Percentiles rank a stretch among this genome's conserved stretches.
These are phyloP conservation scores for Perca flavescens DNA, from an alignment of 2,113 vertebrate genomes.

Conservation along the genomic window DNA sequence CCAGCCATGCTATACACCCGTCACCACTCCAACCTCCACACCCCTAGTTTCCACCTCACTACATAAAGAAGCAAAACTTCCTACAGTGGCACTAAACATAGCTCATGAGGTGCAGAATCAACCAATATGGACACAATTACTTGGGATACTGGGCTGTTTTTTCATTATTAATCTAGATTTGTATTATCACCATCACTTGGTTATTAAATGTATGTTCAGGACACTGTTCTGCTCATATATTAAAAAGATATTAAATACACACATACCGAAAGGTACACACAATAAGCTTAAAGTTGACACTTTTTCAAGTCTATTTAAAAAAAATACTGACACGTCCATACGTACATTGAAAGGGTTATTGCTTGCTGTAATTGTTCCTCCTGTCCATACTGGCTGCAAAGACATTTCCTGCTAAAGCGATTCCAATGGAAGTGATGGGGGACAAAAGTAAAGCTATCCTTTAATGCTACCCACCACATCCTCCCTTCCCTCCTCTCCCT, in stretches of 20 bases:
- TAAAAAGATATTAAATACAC: background rate
- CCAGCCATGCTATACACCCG: background rate
- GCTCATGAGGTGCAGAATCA: background rate
- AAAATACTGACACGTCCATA: background rate
- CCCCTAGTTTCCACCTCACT: background rate
- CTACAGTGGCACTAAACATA: background rate
- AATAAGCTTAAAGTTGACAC: background rate
- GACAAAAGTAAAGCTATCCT: background rate
- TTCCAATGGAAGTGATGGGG: background rate
- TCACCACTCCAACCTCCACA: background rate
- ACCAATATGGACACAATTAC: background rate
- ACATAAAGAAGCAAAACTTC: background rate
- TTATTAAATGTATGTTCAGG: background rate
- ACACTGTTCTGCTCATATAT: background rate
- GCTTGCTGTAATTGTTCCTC: background rate
- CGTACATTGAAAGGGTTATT: background rate
- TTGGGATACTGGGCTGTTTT: background rate
- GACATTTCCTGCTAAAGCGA: background rate
- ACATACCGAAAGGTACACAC: background rate
- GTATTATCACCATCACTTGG: background rate
- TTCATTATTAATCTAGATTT: background rate
- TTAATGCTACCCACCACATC: background rate
- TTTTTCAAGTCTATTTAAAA: background rate
- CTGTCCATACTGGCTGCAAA: background rate
- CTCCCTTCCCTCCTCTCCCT: background rate